Base-by-base conservation (phyloP, 2,797 vertebrate species). In the Pterois miles region DNA sequence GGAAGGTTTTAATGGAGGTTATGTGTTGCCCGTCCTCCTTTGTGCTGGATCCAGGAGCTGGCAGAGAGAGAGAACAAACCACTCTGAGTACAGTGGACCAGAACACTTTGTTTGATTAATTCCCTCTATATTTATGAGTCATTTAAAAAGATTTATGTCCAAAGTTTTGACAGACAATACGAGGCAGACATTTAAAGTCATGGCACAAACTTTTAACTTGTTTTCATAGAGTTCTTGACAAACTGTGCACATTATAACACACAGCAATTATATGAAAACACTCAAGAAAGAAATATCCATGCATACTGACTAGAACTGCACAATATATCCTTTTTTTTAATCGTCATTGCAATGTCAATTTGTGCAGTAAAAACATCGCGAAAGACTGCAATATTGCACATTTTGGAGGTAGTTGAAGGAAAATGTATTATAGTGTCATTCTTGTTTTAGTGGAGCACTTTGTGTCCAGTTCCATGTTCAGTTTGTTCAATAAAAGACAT, bases 21-120 rank as follows among this genome's bases (percentile, higher is more conserved):
- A 5, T 8, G 33, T n/a, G 52, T 6, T 14, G 14, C 40, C 38
- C 40, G 27, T 74, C 20, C 20, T 57, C 22, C 1, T 71, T 13
- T 13, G 7, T 4, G 1, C 16, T 43, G 8, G 6, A 18, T 33
- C 34, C 65, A 56, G 57, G 34, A 48, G 29, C 50, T 27, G 6
- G 58, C n/a, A 46, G 22, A 64, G n/a, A 46, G 22, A 64, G 5
- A 64, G 18, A 48, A 70, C 46, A 48, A 77, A 70, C 66, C 56
- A 8, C 22, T 46, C 4, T 54, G 10, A 69, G 29, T 18, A 53
- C 54, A 23, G 8, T 18, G 54, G 8, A 29, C 13, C 31, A 54
- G 34, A 56, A 56, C 58, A 69, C 54, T 40, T 9, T 31, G 38
- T 65, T 66, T 75, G 23, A 67, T 66, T 59, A 40, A 7, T 13